These are phyloP conservation scores for Squalus acanthias DNA, from an alignment of 2,797 vertebrate genomes.

Conservation along the genomic window DNA sequence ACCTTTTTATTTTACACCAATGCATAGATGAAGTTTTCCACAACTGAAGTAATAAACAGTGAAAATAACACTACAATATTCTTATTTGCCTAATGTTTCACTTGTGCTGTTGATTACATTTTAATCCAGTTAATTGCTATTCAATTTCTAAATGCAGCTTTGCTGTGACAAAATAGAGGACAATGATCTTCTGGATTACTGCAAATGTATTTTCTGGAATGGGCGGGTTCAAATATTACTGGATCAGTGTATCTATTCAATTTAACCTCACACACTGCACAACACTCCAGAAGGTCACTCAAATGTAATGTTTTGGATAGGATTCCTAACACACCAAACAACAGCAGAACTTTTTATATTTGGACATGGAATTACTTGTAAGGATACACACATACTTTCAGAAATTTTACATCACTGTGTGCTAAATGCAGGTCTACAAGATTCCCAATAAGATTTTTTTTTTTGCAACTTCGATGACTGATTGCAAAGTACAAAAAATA, in stretches of 20 bases:
- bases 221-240: background rate
- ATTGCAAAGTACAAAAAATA: background rate
- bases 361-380: background rate
- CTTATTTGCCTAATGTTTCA: background rate
- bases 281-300: background rate
- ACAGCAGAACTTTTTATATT: background rate
- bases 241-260: background rate
- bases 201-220: background rate
- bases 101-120: background rate
- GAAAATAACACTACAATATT: background rate
- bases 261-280: background rate
- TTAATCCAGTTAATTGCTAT: background rate
- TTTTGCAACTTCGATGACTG: background rate
- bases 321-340: background rate
- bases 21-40: too few relatives aligned
- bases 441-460: background rate
- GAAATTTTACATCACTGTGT: background rate
- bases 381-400: background rate
- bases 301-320: background rate
- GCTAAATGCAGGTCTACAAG: background rate
- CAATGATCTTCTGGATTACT: background rate
- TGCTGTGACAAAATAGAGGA: background rate
- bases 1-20: background rate
- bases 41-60: background rate
- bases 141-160: background rate